Evolutionary conservation across 1,140 invertebrate species (phyloP).

Genomic region (Helicorthomorpha holstii): DNA sequence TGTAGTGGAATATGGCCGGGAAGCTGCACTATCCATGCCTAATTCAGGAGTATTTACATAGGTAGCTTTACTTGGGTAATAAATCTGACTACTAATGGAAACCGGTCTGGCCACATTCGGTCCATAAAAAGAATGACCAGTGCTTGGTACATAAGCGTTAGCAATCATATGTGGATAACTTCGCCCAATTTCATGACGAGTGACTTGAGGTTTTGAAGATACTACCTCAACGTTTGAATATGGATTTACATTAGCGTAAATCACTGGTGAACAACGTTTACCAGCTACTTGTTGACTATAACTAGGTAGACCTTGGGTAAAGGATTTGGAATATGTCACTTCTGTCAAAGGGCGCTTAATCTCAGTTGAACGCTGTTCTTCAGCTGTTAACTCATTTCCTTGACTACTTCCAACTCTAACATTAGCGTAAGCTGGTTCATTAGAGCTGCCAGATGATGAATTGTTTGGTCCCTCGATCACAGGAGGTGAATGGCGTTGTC

Average conservation of each 20-base stretch:
- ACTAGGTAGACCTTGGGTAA: background rate
- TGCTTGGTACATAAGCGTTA: too few relatives aligned
- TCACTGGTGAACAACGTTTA: background rate
- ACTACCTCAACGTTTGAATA: background rate
- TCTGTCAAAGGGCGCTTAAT: too few relatives aligned
- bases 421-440: too few relatives aligned
- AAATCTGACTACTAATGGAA: background rate
- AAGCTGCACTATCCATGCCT: background rate
- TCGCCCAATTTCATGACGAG: background rate
- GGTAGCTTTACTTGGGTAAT: background rate
- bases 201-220: background rate
- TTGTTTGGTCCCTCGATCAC: too few relatives aligned
- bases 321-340: too few relatives aligned
- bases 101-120: background rate
- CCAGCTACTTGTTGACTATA: background rate
- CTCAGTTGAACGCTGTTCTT: too few relatives aligned
- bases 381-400: too few relatives aligned
- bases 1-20: background rate
- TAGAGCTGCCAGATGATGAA: too few relatives aligned
- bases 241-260: background rate
- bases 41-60: background rate
- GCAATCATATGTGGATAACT: too few relatives aligned
- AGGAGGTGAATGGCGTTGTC: too few relatives aligned
- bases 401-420: too few relatives aligned
- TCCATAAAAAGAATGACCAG: too few relatives aligned